Percentiles rank a stretch among this genome's conserved stretches.
These are phyloP conservation scores for Peromyscus eremicus DNA, from an alignment of 2,797 vertebrate genomes.

Conservation along the genomic window DNA sequence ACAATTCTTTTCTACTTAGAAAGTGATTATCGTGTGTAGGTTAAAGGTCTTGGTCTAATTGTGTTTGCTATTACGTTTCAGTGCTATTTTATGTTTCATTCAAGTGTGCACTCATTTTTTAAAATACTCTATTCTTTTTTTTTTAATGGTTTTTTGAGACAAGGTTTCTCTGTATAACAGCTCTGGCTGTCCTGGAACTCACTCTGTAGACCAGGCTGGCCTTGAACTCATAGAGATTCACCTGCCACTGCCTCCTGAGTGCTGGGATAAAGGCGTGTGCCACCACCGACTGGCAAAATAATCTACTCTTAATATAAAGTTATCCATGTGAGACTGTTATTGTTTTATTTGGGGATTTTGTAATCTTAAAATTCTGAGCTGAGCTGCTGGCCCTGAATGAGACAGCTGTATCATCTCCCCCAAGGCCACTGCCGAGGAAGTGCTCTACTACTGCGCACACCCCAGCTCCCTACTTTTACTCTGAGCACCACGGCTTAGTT, in stretches of 20 bases:
- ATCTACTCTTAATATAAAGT: conserved; percentile 38
- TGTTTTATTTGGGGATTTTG: conserved; percentile 37
- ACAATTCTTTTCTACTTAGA: conserved; percentile 69
- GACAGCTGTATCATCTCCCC: neutral
- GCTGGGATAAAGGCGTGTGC: neutral
- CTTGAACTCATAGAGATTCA: neutral
- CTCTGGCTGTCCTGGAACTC: neutral
- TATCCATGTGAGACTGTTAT: neutral
- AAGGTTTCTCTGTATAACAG: neutral
- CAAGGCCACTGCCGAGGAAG: neutral
- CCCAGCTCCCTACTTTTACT: conserved; percentile 20
- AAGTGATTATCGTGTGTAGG: conserved; percentile 78
- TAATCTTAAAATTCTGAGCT: neutral
- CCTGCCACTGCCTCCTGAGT: neutral
- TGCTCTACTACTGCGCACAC: neutral
- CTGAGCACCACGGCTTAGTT: neutral
- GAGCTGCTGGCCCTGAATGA: neutral
- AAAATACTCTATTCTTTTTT: neutral
- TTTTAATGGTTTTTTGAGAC: neutral
- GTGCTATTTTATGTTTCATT: conserved; percentile 46
- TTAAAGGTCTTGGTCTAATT: conserved; percentile 61
- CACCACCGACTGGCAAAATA: neutral
- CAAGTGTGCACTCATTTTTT: neutral
- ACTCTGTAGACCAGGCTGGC: neutral
- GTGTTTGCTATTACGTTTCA: conserved; percentile 20